A percentile compares a stretch with the other conserved stretches of the same genome.
Evolutionary conservation across 2,113 vertebrate genomes (phyloP).

Genomic region (Leptobrachium ailaonicum): DNA sequence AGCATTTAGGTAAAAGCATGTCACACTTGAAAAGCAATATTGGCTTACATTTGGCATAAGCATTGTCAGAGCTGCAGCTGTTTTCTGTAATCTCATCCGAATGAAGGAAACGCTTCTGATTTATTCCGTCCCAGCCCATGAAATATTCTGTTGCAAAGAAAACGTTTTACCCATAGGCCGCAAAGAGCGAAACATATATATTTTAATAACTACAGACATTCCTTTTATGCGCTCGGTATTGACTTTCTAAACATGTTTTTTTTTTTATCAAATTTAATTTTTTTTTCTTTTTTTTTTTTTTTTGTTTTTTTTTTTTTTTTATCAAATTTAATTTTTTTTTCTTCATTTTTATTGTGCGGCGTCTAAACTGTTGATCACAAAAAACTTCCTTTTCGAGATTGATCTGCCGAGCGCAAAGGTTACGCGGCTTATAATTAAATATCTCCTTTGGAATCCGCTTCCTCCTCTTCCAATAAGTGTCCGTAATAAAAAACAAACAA

Average conservation of each 20-base stretch:
- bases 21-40: conserved; percentile 42
- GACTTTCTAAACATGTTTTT: conserved; percentile 30
- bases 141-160: conserved; percentile 43
- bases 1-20: conserved; percentile 34
- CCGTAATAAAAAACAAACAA: too few relatives aligned
- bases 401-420: conserved; percentile 5
- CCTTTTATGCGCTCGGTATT: conserved; percentile 19
- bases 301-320: too few relatives aligned
- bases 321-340: too few relatives aligned
- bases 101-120: conserved; percentile 39
- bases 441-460: neutral
- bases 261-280: neutral
- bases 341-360: conserved; percentile 1
- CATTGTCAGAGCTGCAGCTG: conserved; percentile 42
- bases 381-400: conserved; percentile 15
- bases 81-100: conserved; percentile 43
- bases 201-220: conserved; percentile 4
- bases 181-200: neutral
- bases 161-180: conserved; percentile 38
- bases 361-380: conserved; percentile 11
- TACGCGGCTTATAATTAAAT: conserved; percentile 8
- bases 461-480: too few relatives aligned
- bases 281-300: conserved; percentile 13
- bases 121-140: conserved; percentile 44
- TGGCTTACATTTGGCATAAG: conserved; percentile 39